A percentile compares a stretch with the other conserved stretches of the same genome.
Evolutionary conservation across 2,797 vertebrate genomes (phyloP).

Genomic region (Ambastaia sidthimunki): DNA sequence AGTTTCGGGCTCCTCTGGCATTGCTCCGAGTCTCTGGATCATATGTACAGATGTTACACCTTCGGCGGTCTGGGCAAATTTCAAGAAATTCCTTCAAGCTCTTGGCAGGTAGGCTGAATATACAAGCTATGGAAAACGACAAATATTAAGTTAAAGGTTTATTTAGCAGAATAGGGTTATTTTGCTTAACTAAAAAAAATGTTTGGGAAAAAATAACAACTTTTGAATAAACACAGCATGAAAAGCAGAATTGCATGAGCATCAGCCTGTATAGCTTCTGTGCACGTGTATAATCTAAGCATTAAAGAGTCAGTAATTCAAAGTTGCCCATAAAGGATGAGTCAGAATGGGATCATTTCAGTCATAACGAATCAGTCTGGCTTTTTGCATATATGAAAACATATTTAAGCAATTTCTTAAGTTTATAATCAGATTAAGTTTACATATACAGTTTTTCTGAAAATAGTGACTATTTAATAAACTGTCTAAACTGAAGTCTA

Average conservation of each 20-base stretch:
- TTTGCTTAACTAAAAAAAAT: too few relatives aligned
- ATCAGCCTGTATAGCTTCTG: not conserved
- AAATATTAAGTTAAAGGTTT: too few relatives aligned
- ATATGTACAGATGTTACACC: conserved; percentile 84
- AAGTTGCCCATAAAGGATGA: not conserved
- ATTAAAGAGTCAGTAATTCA: conserved; percentile 26
- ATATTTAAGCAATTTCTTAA: not conserved
- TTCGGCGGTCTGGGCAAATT: conserved; percentile 86
- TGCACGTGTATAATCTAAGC: not conserved
- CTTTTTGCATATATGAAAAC: not conserved
- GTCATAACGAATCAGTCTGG: not conserved
- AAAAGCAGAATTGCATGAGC: not conserved
- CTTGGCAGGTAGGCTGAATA: conserved; percentile 85
- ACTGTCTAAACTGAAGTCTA: too few relatives aligned
- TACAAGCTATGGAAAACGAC: not conserved
- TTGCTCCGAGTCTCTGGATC: conserved; percentile 84
- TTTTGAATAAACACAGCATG: not conserved
- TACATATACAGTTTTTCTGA: not conserved
- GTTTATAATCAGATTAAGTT: conserved; percentile 1
- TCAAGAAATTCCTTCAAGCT: conserved; percentile 88
- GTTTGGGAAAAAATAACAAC: not conserved
- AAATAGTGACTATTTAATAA: too few relatives aligned
- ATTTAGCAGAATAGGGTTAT: too few relatives aligned
- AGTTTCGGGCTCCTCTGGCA: conserved; percentile 90
- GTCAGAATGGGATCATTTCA: not conserved